A percentile compares a stretch with the other conserved stretches of the same genome.
Evolutionary conservation across 2,888 invertebrate species (phyloP).

Genomic region (Spicauda simplicius): DNA sequence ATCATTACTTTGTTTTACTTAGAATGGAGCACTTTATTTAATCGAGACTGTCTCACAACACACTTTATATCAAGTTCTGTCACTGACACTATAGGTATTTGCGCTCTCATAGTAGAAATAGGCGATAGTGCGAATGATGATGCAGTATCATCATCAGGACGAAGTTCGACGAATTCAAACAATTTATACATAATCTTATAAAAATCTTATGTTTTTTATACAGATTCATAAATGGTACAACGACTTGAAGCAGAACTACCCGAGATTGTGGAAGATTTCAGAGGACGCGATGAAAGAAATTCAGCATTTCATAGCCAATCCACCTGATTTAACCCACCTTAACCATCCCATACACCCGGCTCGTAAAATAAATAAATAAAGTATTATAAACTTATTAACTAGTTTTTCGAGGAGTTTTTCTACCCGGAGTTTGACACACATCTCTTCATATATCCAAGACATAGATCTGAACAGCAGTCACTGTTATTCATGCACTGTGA

Average conservation of each 20-base stretch:
- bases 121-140: no score
- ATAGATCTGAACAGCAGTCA: conserved; percentile 48
- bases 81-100: no score
- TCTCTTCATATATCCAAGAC: conserved; percentile 46
- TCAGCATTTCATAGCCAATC: conserved; percentile 87
- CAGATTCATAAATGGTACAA: conserved; percentile 88
- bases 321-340: conserved; percentile 89
- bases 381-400: conserved; percentile 5
- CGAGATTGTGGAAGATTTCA: conserved; percentile 89
- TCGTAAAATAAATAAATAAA: conserved; percentile 74
- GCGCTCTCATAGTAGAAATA: no score
- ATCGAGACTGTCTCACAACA: no score
- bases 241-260: conserved; percentile 87
- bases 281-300: conserved; percentile 89
- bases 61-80: no score
- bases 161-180: no score
- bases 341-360: conserved; percentile 90
- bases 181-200: no score
- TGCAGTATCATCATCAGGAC: no score
- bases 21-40: no score
- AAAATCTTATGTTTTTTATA: background rate
- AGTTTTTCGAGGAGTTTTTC: conserved; percentile 14
- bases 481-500: conserved; percentile 45
- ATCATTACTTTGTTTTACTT: no score
- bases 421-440: conserved; percentile 49